Base-by-base conservation (phyloP, 2,888 invertebrate genomes). In the Diplazon laetatorius region DNA sequence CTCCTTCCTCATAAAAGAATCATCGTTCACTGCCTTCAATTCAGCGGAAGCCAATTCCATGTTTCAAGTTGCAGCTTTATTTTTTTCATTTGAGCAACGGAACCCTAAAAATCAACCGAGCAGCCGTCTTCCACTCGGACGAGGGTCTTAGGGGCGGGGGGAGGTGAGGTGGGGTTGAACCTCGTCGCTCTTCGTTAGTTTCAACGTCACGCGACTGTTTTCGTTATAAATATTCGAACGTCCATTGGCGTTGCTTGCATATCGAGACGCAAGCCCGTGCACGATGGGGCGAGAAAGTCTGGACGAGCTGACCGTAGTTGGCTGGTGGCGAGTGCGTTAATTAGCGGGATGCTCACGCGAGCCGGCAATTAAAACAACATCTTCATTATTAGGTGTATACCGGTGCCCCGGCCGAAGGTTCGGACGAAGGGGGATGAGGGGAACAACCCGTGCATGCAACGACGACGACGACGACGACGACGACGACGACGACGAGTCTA, bases 361-460 rank as follows among this genome's bases (percentile, higher is more conserved):
- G 88, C 87, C 85, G 83, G 90, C 90, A 90, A 91, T 90, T 90
- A 90, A 90, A 89, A 87, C 89, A 87, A 91, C 90, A 90, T 90
- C 90, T 91, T 91, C 89, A 90, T 91, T 90, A 90, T 90, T 88
- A 88, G 89, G 86, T 87, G 87, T 86, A 86, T 85, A 85, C 48
- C 78, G 73, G 63, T 68, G 69, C 63, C 73, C 25, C 52, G 9
- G 30, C 50, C 1, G 37, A 35, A 16, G 42, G n/a, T 16, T 22
- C 8, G 35, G n/a, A 42, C 39, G 48, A 42, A 37, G 30, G 37
- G 82, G 78, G 82, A 77, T 81, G 69, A 71, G 72, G 59, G 72
- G 55, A 75, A 68, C 25, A 12, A 12, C 46, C 74, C 62, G 71
- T 78, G 71, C 75, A 78, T 71, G n/a, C n/a, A n/a, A n/a, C n/a